Evolutionary conservation across 2,888 invertebrate genomes (phyloP), one percentile per base, ranked within the genome.

Genomic region (Mythimna loreyi): DNA sequence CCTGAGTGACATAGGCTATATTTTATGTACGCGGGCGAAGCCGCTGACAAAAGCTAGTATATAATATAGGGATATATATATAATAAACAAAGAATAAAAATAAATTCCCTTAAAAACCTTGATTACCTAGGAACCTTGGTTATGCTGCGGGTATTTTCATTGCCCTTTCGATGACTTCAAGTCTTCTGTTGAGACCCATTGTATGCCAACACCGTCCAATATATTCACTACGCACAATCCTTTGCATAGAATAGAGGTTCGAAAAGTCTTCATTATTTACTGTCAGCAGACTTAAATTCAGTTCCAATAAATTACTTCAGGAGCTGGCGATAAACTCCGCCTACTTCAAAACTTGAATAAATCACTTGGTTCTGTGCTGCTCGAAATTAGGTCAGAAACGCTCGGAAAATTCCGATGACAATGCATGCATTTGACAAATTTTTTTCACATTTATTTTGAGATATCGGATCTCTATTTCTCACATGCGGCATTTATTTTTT

Each of bases 271-370:
- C 50, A 45, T 60, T 60, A 75, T 75, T 75, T 60, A 72, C 36
- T 21, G 49, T 45, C 68, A 45, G n/a, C 8, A 59, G 13, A 60
- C 60, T 75, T 55, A 69, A 50, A 71, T 59, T 28, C 58, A 47
- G 71, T 25, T 50, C 33, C 58, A 58, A 45, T 76, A 74, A 74
- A 74, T 70, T 71, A 77, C 45, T 52, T 47, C n/a, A 50, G 23
- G 30, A 71, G 45, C 36, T 25, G 19, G 58, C 53, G 23, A 50
- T 77, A 59, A 59, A 63, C 45, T 56, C 69, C 63, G 30, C 71
- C 77, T 40, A 28, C 63, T 71, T 56, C 58, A 11, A 49, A 74
- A 71, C 72, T 63, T 21, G 30, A 1, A 77, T 77, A 75, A 75
- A 71, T 77, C 77, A 76, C 16, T 69, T 40, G 47, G 50, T 75